These are phyloP conservation scores for Magallana angulata DNA, from an alignment of 1,140 invertebrate species.

Conservation along the genomic window DNA sequence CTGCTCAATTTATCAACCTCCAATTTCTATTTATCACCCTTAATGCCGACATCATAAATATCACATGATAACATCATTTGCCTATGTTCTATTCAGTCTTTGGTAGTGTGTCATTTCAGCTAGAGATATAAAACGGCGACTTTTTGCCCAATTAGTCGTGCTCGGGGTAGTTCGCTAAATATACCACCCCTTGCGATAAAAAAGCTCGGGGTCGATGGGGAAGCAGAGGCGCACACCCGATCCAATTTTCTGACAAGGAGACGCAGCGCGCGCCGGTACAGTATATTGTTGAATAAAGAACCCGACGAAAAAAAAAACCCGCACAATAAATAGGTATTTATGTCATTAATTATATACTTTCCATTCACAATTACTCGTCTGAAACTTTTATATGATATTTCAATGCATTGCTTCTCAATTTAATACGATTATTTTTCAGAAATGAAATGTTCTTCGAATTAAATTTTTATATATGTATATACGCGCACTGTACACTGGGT, in stretches of 20 bases:
- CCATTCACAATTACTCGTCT: neutral
- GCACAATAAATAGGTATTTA: neutral
- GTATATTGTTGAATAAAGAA: neutral
- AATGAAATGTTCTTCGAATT: too few species aligned
- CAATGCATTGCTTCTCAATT: too few species aligned
- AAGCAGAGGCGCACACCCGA: neutral
- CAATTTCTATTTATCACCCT: slow-evolving; percentile 19
- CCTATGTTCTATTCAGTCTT: neutral
- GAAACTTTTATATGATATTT: neutral
- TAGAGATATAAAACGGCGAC: slow-evolving; percentile 19
- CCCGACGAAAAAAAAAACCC: neutral
- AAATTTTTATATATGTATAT: too few species aligned
- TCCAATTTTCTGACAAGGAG: neutral
- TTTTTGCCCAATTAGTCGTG: slow-evolving; percentile 30
- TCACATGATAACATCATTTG: neutral
- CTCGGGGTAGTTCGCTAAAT: neutral
- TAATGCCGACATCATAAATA: slow-evolving; percentile 20
- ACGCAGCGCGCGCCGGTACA: neutral
- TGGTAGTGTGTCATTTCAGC: neutral
- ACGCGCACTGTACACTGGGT: too few species aligned
- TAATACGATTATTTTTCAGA: too few species aligned
- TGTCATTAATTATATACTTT: neutral
- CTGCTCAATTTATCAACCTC: neutral
- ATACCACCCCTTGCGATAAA: neutral
- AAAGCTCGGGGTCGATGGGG: neutral